Conservation (phyloP, 2,113 vertebrate genomes). For the Corythornis cristatus region DNA sequence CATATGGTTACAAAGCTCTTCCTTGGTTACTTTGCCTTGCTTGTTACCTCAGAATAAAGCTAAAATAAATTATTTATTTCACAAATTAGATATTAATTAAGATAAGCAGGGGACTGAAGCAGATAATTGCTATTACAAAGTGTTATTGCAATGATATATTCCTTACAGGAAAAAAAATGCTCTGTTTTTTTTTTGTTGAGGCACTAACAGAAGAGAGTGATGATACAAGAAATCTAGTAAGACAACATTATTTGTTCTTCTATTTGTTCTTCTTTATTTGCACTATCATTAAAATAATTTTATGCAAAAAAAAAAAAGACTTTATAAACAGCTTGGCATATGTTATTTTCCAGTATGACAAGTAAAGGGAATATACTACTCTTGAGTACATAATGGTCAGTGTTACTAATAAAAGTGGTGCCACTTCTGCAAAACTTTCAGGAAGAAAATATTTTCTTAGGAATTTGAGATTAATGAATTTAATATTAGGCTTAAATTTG, state of each 20-base stretch:
- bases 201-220: not conserved
- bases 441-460: not conserved
- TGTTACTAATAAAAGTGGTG: not conserved
- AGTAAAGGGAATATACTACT: not conserved
- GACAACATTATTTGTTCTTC: not conserved
- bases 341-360: not conserved
- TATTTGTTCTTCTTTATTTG: not conserved
- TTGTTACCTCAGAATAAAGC: conserved; percentile 45
- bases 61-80: conserved; percentile 50
- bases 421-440: not conserved
- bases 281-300: not conserved
- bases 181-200: not conserved
- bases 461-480: not conserved
- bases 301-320: not conserved
- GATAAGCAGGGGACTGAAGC: conserved; percentile 33
- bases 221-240: not conserved
- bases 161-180: not conserved
- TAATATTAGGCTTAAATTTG: not conserved
- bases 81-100: conserved; percentile 71
- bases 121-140: conserved; percentile 42
- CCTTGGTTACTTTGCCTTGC: not conserved
- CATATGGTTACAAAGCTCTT: not conserved
- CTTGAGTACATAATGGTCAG: not conserved
- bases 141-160: not conserved
- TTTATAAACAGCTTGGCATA: not conserved